Percentiles rank a stretch among this genome's conserved stretches.
phyloP scores from a whole-genome alignment of 2,888 invertebrate species.

The Drosophila atripex region DNA sequence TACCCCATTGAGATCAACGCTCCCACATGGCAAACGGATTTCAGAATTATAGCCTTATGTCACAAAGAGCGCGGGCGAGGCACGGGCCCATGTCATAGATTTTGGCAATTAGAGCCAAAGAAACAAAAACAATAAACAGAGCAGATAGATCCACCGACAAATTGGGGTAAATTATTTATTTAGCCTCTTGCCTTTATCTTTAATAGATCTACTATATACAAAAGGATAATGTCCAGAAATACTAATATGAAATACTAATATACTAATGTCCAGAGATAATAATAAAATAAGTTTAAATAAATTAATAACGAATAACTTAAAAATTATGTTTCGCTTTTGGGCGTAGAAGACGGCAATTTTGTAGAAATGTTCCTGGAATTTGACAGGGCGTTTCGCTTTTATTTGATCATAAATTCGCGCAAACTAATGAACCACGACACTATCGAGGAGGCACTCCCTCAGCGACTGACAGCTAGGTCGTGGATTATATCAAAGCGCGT shows the following conservation, averaged over 20 bases:
- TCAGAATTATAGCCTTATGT: constrained; percentile 46
- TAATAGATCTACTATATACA: not conserved
- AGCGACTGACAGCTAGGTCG: constrained; percentile 5
- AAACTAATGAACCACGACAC: constrained; percentile 53
- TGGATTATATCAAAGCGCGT: constrained; percentile 46
- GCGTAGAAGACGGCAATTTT: constrained; percentile 18
- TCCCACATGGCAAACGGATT: constrained; percentile 62
- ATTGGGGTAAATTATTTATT: not conserved
- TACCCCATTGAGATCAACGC: constrained; percentile 68
- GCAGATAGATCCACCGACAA: constrained; percentile 13
- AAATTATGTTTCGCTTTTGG: not conserved
- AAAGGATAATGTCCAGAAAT: not conserved
- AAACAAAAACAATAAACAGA: constrained; percentile 24
- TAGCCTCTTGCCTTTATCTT: not conserved
- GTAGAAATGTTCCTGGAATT: constrained; percentile 50
- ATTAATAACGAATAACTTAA: not conserved
- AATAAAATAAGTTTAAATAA: not conserved
- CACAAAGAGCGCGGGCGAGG: constrained; percentile 54
- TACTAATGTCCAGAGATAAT: too few relatives aligned
- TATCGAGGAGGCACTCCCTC: constrained; percentile 34
- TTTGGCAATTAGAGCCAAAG: constrained; percentile 70
- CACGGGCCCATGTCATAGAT: constrained; percentile 52
- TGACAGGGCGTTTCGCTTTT: constrained; percentile 56
- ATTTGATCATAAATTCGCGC: constrained; percentile 67
- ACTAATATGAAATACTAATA: too few relatives aligned